A percentile compares a stretch with the other conserved stretches of the same genome.
These are phyloP conservation scores for Actenoides hombroni DNA, from an alignment of 2,113 vertebrate genomes.

Conservation along the genomic window DNA sequence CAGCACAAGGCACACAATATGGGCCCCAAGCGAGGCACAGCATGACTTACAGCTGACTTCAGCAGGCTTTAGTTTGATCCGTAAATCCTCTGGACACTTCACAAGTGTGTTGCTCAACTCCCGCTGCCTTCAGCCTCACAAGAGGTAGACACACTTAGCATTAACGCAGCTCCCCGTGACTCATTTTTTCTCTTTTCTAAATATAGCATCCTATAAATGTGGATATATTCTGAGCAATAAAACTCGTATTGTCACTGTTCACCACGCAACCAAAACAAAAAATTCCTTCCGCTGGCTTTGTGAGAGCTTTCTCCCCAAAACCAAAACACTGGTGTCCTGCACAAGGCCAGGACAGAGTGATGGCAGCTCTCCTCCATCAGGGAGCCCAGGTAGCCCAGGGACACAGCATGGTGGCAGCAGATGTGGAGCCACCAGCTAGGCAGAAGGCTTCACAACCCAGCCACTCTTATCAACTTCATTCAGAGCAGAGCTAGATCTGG, in stretches of 20 bases:
- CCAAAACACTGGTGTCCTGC: not conserved
- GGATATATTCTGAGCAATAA: conserved; percentile 7
- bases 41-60: not conserved
- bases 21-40: not conserved
- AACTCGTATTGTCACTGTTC: conserved; percentile 5
- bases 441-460: not conserved
- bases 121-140: conserved; percentile 18
- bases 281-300: not conserved
- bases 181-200: conserved; percentile 57
- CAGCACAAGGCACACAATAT: not conserved
- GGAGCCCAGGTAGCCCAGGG: not conserved
- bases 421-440: not conserved
- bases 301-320: not conserved
- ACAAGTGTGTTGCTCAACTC: not conserved
- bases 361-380: not conserved
- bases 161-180: conserved; percentile 44
- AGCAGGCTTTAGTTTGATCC: not conserved
- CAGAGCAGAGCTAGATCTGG: not conserved
- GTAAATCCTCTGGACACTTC: conserved; percentile 28
- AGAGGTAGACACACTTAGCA: conserved; percentile 15
- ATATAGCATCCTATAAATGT: conserved; percentile 36
- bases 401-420: not conserved
- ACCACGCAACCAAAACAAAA: not conserved
- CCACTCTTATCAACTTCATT: not conserved
- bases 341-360: rapidly evolving